Conservation (phyloP, 2,113 vertebrate genomes). For the Mormyrus lacerda region DNA sequence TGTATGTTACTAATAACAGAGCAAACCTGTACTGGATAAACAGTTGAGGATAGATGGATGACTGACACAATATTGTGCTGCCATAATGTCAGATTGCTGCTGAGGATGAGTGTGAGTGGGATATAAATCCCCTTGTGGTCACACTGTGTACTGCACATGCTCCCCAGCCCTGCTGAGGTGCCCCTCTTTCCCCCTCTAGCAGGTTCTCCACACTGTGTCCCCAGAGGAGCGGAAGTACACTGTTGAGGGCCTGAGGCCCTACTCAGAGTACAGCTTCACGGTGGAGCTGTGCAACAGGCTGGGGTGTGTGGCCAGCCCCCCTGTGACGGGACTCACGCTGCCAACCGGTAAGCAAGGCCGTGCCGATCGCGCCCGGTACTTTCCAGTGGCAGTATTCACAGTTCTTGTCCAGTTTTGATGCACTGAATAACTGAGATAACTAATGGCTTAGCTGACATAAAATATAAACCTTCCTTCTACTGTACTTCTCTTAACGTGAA, state of each 20-base stretch:
- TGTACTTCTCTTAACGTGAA: background rate
- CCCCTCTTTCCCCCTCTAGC: background rate
- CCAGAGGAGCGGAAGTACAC: constrained; percentile 56
- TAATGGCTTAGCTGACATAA: background rate
- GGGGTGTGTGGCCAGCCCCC: constrained; percentile 71
- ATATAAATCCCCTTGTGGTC: background rate
- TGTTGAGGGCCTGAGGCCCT: constrained; percentile 65
- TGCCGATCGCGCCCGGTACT: background rate
- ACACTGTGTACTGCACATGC: background rate
- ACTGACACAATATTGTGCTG: background rate
- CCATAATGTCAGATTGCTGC: background rate
- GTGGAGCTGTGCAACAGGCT: constrained; percentile 75
- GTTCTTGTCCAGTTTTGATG: background rate
- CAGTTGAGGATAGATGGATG: background rate
- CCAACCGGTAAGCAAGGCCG: constrained; percentile 68
- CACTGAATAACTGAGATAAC: background rate
- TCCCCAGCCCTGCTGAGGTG: background rate
- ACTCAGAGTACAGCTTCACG: constrained; percentile 68
- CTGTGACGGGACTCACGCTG: constrained; percentile 63
- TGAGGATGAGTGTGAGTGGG: background rate
- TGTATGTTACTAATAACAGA: background rate
- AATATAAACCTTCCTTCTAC: background rate
- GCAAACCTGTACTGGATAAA: background rate
- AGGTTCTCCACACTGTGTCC: constrained; percentile 67
- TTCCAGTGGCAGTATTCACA: background rate